phyloP scores from a whole-genome alignment of 2,797 vertebrate species.

The Florisuga fusca region DNA sequence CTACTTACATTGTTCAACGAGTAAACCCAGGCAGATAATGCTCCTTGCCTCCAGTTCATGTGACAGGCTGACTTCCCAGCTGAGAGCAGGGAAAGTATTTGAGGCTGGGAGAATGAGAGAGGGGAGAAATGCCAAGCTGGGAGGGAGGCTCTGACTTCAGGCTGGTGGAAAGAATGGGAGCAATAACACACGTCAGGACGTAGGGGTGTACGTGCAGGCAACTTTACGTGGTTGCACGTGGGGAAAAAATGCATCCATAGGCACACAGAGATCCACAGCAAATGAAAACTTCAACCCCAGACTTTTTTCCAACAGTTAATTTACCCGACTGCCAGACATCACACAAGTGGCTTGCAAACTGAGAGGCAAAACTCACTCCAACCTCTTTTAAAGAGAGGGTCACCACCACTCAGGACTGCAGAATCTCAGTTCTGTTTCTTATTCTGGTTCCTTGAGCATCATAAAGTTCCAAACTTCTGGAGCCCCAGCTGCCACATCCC shows the following conservation, averaged over 20 bases:
- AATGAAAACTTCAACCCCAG: neutral
- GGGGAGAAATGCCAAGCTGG: neutral
- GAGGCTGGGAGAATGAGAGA: neutral
- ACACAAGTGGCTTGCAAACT: neutral
- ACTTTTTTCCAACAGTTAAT: neutral
- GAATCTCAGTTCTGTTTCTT: neutral
- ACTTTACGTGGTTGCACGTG: rapidly evolving
- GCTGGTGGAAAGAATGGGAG: neutral
- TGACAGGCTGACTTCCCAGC: neutral
- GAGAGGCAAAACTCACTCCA: neutral
- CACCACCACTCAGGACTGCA: neutral
- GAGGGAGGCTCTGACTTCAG: neutral
- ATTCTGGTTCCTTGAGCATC: neutral
- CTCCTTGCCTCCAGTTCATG: slow-evolving; percentile 11
- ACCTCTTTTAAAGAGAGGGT: neutral
- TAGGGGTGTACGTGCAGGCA: rapidly evolving
- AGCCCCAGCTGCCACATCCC: neutral
- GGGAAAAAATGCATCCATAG: neutral
- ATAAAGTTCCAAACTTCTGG: neutral
- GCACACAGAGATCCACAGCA: neutral
- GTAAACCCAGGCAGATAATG: slow-evolving; percentile 42
- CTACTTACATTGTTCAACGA: slow-evolving; percentile 39
- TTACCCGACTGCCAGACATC: neutral
- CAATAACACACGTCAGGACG: rapidly evolving
- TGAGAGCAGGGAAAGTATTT: neutral